These are phyloP conservation scores for Thera obeliscata DNA, from an alignment of 2,888 invertebrate genomes.

Conservation along the genomic window DNA sequence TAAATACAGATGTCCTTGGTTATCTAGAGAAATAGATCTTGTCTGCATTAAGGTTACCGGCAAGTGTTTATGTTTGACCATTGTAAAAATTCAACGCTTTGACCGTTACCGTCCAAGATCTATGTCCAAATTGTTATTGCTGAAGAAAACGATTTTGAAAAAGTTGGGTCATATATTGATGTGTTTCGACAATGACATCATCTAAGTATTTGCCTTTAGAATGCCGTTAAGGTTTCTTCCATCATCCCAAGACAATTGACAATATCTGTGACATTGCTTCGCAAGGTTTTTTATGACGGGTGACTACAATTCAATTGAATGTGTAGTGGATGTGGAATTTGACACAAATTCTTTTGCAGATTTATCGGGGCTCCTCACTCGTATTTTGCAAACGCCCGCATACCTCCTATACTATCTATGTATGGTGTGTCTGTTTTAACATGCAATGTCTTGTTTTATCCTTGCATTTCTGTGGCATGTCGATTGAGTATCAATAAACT, in stretches of 20 bases:
- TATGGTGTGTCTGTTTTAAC: constrained; percentile 14
- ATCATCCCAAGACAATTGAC: constrained; percentile 29
- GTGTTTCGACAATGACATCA: constrained; percentile 41
- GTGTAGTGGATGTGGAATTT: constrained; percentile 35
- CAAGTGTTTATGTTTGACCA: constrained; percentile 25
- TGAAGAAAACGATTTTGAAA: constrained; percentile 40
- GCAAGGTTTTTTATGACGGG: constrained; percentile 17
- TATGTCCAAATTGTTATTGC: constrained; percentile 47
- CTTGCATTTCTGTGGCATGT: constrained; percentile 10
- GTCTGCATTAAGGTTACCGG: constrained; percentile 30
- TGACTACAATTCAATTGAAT: constrained; percentile 16
- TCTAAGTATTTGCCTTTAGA: constrained; percentile 36
- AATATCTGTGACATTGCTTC: constrained; percentile 24
- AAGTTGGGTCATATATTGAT: constrained; percentile 32
- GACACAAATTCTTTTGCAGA: constrained; percentile 39
- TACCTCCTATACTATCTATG: constrained; percentile 5
- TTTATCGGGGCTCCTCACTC: constrained; percentile 30
- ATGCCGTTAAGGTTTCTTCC: constrained; percentile 22
- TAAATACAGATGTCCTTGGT: constrained; percentile 27
- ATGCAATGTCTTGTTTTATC: constrained; percentile 21
- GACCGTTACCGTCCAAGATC: constrained; percentile 32
- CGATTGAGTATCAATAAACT: constrained; percentile 18
- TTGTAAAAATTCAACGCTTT: constrained; percentile 40
- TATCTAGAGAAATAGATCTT: constrained; percentile 37
- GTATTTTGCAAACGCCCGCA: constrained; percentile 40